Evolutionary conservation across 2,797 vertebrate genomes (phyloP), one percentile per base, ranked within the genome.

Genomic region (Emys orbicularis): DNA sequence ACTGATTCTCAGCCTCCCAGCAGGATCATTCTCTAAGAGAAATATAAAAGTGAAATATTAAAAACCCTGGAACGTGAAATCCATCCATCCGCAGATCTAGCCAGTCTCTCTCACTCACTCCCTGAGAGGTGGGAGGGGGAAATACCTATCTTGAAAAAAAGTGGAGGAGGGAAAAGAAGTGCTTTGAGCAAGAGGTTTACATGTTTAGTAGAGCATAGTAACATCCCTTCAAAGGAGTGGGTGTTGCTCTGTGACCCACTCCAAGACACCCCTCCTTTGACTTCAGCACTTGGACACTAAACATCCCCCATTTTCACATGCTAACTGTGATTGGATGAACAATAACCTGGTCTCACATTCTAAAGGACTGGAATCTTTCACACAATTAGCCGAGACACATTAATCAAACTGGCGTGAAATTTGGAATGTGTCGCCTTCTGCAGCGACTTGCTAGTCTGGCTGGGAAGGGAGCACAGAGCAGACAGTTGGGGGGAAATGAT

Each of bases 11-110:
- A 98, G 97, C 92, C 96, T 98, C 98, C 98, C 98, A 98, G 98
- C 98, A 98, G 98, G 98, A 98, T 98, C 95, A 89, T 98, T 98
- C 97, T 98, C 96, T 96, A 97, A 96, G 94, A 97, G 97, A 98
- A 98, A 98, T 98, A 98, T 98, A 98, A 98, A 98, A 98, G 98
- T 98, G 98, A 98, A 98, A 98, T 98, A 98, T 98, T 98, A 98
- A 98, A 98, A 98, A 97, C 97, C 98, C 96, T 96, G 96, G 96
- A 96, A 98, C 96, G 96, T 97, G 97, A 98, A 98, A 97, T 98
- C 96, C 91, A 93, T 97, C 97, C 96, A 96, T 97, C 97, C 91
- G 82, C 96, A 95, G 79, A 93, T 91, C 97, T 94, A 97, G 93
- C 97, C 94, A 84, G 97, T 94, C 96, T 96, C 91, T 97, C 94